Base-by-base conservation (phyloP, 2,113 vertebrate genomes). In the Bettongia penicillata region DNA sequence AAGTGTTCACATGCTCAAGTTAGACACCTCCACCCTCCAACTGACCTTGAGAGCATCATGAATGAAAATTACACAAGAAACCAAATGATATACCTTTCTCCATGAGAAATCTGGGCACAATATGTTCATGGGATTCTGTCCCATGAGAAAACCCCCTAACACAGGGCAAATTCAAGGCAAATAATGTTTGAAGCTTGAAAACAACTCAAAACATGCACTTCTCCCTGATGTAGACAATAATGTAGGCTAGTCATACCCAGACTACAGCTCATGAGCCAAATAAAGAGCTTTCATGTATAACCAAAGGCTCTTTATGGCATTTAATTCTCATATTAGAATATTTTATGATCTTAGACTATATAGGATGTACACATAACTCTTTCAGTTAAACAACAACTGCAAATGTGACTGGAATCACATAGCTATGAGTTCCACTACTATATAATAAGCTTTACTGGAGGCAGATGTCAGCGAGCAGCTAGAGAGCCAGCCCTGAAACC, bases 341-440 rank as follows among this genome's bases (percentile, higher is more conserved):
- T 94, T 51, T 37, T 16, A 47, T 89, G 12, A 92, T 93, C 53
- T 84, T 37, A n/a, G 26, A 47, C 93, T 93, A 90, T 47, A 93
- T 50, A 10, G 96, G 95, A 90, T 22, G 0, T 28, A 37, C 47
- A 22, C 0, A 89, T 1, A 23, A 89, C 68, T 93, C 91, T 61
- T 48, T 47, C 51, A 94, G 95, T 31, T 91, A 92, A 92, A n/a
- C 28, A 89, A 94, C 95, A 95, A 96, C 90, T 91, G 91, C 57
- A 84, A 37, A 93, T 97, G 93, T 91, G 93, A 90, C 95, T 96
- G 1, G 2, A 93, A 93, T 93, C 95, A 92, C 51, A 48, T 57
- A 89, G 28, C 95, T 89, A 43, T 23, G 84, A 93, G 51, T 10
- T 28, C 19, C 43, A 90, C 19, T 23, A 51, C 50, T n/a, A 24